These are phyloP conservation scores for Sturmia bella DNA, from an alignment of 2,888 invertebrate genomes.

Conservation along the genomic window DNA sequence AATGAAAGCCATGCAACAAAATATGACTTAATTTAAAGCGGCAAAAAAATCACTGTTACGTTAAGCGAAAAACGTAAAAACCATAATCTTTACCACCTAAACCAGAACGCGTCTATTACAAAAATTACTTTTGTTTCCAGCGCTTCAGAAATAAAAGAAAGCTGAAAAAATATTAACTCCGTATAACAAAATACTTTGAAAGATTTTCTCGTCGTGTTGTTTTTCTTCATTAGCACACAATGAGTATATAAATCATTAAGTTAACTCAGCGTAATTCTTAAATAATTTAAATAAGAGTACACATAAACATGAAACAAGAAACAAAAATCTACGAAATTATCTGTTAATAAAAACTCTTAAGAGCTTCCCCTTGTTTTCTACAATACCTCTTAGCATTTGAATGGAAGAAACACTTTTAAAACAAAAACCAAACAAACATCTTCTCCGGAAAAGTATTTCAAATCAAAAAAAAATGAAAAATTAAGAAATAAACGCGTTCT, in stretches of 20 bases:
- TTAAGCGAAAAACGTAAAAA: slow-evolving; percentile 9
- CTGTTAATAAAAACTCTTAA: not conserved
- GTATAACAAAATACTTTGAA: not conserved
- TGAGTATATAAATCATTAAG: slow-evolving; percentile 38
- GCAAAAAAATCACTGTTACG: slow-evolving; percentile 27
- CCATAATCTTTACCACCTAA: slow-evolving; percentile 2
- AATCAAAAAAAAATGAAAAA: not conserved
- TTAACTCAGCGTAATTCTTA: slow-evolving; percentile 12
- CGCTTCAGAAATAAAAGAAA: not conserved
- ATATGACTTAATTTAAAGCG: slow-evolving; percentile 19
- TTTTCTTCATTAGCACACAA: slow-evolving; percentile 13
- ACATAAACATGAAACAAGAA: not conserved
- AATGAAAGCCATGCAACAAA: slow-evolving; percentile 7
- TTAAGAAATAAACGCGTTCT: slow-evolving; percentile 39
- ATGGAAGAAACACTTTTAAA: slow-evolving; percentile 17
- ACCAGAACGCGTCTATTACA: not conserved
- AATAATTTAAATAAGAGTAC: not conserved
- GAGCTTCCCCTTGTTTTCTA: slow-evolving; percentile 3
- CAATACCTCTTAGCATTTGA: not conserved
- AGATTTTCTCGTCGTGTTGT: not conserved
- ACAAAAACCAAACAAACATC: not conserved
- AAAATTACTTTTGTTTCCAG: not conserved
- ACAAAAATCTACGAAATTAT: slow-evolving; percentile 1
- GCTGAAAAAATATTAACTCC: not conserved
- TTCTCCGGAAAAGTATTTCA: slow-evolving; percentile 11